Percentiles rank a stretch among this genome's conserved stretches.
Evolutionary conservation across 2,113 vertebrate species (phyloP).

Genomic region (Syngnathus typhle): DNA sequence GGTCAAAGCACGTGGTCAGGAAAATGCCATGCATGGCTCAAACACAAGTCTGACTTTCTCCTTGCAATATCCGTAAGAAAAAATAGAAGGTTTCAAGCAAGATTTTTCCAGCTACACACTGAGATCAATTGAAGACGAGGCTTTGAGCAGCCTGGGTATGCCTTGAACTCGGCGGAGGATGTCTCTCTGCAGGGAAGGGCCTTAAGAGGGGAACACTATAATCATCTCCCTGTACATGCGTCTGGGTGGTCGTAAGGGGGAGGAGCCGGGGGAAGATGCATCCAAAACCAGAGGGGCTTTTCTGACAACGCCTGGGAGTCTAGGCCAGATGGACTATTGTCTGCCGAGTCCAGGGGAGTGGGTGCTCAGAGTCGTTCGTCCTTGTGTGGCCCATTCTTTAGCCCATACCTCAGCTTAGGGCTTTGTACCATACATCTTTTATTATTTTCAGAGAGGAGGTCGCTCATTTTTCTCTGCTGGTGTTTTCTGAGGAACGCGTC

Average conservation of each 20-base stretch:
- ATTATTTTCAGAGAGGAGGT: constrained; percentile 21
- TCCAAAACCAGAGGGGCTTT: constrained; percentile 62
- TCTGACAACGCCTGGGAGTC: constrained; percentile 61
- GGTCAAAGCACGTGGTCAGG: constrained; percentile 50
- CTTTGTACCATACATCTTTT: constrained; percentile 57
- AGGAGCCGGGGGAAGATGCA: constrained; percentile 59
- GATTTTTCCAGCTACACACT: constrained; percentile 44
- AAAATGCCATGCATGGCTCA: constrained; percentile 50
- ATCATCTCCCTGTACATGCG: constrained; percentile 64
- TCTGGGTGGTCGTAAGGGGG: constrained; percentile 72
- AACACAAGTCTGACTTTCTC: constrained; percentile 34
- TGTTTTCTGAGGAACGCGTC: constrained; percentile 44
- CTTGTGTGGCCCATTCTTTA: constrained; percentile 51
- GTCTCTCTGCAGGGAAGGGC: constrained; percentile 59
- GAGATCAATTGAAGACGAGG: constrained; percentile 62
- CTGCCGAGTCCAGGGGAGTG: constrained; percentile 59
- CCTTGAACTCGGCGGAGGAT: constrained; percentile 56
- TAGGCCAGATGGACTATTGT: constrained; percentile 76
- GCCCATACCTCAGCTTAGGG: constrained; percentile 37
- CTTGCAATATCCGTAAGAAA: constrained; percentile 46
- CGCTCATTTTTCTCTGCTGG: constrained; percentile 23
- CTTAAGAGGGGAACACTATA: constrained; percentile 62
- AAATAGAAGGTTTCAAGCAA: constrained; percentile 36
- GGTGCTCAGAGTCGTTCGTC: constrained; percentile 41
- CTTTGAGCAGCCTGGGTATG: constrained; percentile 43